Conservation (phyloP, 1,140 invertebrate species). For the Caerostris darwini region DNA sequence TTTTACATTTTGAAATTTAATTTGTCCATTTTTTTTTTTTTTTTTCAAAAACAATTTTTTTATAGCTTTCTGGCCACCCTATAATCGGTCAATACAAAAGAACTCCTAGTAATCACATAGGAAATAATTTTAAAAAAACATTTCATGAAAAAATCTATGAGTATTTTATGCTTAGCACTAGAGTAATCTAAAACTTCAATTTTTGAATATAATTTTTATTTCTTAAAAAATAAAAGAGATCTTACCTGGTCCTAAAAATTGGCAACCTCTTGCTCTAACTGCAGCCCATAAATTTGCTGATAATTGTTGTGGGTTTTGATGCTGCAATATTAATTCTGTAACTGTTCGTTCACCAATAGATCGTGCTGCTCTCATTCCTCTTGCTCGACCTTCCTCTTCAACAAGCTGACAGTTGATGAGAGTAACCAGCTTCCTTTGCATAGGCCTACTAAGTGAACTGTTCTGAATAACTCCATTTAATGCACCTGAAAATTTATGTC, state of each 20-base stretch:
- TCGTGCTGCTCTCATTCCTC: constrained; percentile 91
- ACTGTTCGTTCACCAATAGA: constrained; percentile 96
- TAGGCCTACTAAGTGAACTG: constrained; percentile 89
- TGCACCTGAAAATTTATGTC: not conserved
- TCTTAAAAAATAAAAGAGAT: not conserved
- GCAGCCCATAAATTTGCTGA: constrained; percentile 98
- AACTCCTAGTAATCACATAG: too few relatives aligned
- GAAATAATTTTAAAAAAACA: too few relatives aligned
- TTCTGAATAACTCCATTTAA: constrained; percentile 61
- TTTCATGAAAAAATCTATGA: too few relatives aligned
- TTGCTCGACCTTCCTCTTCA: constrained; percentile 86
- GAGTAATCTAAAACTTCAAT: too few relatives aligned
- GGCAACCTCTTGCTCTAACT: constrained; percentile 96
- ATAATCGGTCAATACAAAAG: too few relatives aligned
- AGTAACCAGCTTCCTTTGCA: constrained; percentile 97
- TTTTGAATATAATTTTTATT: too few relatives aligned
- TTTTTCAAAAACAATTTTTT: too few relatives aligned
- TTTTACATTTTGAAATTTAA: too few relatives aligned
- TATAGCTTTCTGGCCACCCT: too few relatives aligned
- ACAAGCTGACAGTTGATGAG: constrained; percentile 95
- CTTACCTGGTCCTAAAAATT: constrained; percentile 95
- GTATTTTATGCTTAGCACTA: too few relatives aligned
- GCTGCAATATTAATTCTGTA: constrained; percentile 96
- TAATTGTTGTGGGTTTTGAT: constrained; percentile 95
- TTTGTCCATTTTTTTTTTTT: too few relatives aligned